Evolutionary conservation across 1,140 invertebrate species (phyloP), one percentile per base, ranked within the genome.

Genomic region (Paraescarpia echinospica): DNA sequence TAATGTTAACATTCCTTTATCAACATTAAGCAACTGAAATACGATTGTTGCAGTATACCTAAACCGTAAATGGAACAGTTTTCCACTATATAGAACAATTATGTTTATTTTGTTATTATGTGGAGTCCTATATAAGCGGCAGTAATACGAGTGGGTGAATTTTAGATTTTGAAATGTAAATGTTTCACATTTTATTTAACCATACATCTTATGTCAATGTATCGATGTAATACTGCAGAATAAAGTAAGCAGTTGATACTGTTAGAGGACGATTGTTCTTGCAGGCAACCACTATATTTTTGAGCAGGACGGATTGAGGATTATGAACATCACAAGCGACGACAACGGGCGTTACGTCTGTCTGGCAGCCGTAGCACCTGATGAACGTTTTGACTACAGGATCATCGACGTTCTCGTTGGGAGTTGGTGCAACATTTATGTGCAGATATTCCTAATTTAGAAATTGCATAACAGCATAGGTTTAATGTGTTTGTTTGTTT

Each of bases 301-400:
- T 41, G 89, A 51, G 22, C 91, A n/a, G 31, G 91, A 93, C 2
- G 93, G 93, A 5, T 91, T 93, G 33, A 91, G 33, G 33, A 92
- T 93, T 4, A 12, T 33, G 34, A 93, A 93, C 94, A 97, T 98
- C 0, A 97, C 97, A 90, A 97, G 98, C 95, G 97, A 97, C 33
- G 98, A 99, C 95, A 98, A 98, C 95, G 98, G 98, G 0, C 96
- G 97, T 31, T 99, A 98, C 95, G 98, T 97, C 2, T 98, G 98
- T 95, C 97, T 98, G 34, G 98, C 98, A 0, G 97, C 97, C 22
- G 98, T 99, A 0, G 96, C 97, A 22, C 96, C 97, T 31, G 98
- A 98, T 33, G 98, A 98, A 51, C 97, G 98, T 95, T 96, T 98
- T 8, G 95, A 97, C 89, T 97, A 97, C 93, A 97, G 97, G 93